These are phyloP conservation scores for Rhinoderma darwinii DNA, from an alignment of 2,113 vertebrate genomes.

Conservation along the genomic window DNA sequence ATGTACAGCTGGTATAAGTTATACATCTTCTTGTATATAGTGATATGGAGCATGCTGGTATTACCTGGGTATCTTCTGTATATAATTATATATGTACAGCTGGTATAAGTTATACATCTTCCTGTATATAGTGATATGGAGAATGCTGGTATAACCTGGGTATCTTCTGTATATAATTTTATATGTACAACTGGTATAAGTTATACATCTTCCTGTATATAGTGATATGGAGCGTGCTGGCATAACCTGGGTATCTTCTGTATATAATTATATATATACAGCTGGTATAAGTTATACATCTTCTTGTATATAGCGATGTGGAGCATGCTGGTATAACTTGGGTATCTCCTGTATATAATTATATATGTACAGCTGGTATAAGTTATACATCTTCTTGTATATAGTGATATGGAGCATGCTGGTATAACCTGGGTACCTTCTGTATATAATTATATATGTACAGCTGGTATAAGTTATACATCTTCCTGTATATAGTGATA, in stretches of 20 bases:
- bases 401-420: background rate
- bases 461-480: background rate
- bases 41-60: background rate
- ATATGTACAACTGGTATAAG: background rate
- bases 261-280: background rate
- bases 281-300: no score
- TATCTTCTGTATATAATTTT: background rate
- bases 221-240: background rate
- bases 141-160: background rate
- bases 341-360: background rate
- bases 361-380: background rate
- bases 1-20: background rate
- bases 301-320: no score
- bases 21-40: no score
- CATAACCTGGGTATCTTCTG: background rate
- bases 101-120: no score
- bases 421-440: background rate
- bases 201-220: no score
- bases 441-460: background rate
- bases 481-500: no score
- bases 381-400: no score
- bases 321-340: background rate
- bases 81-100: background rate
- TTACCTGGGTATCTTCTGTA: background rate
- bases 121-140: no score